Percentiles rank a stretch among this genome's conserved stretches.
Evolutionary conservation across 2,113 vertebrate genomes (phyloP).

Genomic region (Pithys albifrons): DNA sequence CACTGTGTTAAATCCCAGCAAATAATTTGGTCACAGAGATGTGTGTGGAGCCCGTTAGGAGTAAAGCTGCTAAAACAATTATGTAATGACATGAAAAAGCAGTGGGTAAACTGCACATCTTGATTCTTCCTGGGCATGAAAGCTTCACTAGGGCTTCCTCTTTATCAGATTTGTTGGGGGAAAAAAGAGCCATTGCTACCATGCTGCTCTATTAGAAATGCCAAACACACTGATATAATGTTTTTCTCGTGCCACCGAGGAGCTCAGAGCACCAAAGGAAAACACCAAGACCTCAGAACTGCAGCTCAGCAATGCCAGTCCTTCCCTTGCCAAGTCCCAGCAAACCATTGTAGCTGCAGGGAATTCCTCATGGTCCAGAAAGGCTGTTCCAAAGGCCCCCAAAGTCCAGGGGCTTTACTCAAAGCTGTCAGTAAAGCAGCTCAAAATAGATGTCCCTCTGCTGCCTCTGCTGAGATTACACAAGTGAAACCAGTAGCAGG

Average conservation of each 20-base stretch:
- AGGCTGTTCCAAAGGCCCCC: neutral
- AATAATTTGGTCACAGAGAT: neutral
- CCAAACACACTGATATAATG: neutral
- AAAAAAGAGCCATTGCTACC: neutral
- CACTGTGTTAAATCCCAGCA: constrained; percentile 6
- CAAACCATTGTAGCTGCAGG: neutral
- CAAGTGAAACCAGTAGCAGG: constrained; percentile 31
- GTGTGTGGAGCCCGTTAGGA: neutral
- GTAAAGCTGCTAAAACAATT: constrained; percentile 3
- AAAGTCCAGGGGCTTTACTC: neutral
- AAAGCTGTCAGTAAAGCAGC: neutral
- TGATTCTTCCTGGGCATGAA: neutral
- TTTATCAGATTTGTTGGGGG: neutral
- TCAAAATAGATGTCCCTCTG: neutral
- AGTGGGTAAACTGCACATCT: neutral
- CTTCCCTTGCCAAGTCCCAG: neutral
- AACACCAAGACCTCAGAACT: neutral
- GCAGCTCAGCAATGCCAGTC: neutral
- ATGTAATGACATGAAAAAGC: neutral
- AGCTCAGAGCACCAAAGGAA: neutral
- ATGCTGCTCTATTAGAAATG: neutral
- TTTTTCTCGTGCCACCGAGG: neutral
- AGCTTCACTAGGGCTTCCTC: neutral
- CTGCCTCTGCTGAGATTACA: neutral
- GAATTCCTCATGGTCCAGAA: neutral